A percentile compares a stretch with the other conserved stretches of the same genome.
Evolutionary conservation across 2,113 vertebrate genomes (phyloP).

Genomic region (Amia ocellicauda): DNA sequence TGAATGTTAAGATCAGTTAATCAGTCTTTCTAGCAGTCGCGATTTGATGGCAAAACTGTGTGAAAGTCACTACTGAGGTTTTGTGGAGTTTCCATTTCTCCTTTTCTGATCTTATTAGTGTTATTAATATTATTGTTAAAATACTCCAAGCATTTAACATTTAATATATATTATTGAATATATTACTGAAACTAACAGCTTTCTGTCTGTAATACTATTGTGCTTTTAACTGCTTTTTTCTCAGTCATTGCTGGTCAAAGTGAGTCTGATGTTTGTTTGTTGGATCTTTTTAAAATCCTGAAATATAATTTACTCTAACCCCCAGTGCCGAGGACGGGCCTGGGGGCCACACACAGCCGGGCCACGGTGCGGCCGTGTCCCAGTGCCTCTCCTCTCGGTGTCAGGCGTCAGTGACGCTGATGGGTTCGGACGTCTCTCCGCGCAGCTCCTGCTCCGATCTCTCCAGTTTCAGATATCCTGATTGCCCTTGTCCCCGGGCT

Average conservation of each 20-base stretch:
- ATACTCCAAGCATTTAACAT: background rate
- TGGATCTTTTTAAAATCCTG: too few species aligned
- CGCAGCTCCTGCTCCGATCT: background rate
- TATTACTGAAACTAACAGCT: too few species aligned
- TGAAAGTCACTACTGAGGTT: background rate
- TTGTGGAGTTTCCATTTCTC: background rate
- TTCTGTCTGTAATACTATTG: too few species aligned
- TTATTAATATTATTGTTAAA: background rate
- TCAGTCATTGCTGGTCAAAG: too few species aligned
- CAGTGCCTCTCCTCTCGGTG: background rate
- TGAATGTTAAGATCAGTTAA: too few species aligned
- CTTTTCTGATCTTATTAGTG: background rate
- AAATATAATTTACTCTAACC: background rate
- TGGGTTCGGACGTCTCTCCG: constrained; percentile 1
- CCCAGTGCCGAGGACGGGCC: background rate
- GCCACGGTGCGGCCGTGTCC: background rate
- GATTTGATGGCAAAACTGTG: too few species aligned
- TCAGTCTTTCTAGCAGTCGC: too few species aligned
- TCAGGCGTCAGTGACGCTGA: constrained; percentile 1
- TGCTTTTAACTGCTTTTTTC: too few species aligned
- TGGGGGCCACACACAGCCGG: background rate
- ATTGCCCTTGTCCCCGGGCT: constrained; percentile 1
- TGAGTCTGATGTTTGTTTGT: background rate
- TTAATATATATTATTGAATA: background rate
- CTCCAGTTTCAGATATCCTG: constrained; percentile 7